Evolutionary conservation across 2,888 invertebrate genomes (phyloP).

Genomic region (Drosophila affinis): DNA sequence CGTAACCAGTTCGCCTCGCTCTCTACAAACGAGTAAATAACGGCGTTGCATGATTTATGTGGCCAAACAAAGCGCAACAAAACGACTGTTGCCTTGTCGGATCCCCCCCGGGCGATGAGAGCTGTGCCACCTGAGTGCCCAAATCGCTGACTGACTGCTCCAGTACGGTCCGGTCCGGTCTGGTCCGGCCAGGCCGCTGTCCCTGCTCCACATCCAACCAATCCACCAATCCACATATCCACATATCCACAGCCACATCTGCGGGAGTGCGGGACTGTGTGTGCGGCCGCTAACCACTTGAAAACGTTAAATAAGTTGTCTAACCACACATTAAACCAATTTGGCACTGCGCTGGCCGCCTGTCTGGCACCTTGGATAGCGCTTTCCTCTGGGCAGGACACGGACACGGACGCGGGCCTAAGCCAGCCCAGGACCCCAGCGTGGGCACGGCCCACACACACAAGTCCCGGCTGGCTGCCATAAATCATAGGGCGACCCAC

Average conservation of each 20-base stretch:
- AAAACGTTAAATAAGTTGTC: constrained; percentile 79
- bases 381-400: constrained; percentile 6
- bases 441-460: constrained; percentile 48
- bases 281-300: constrained; percentile 67
- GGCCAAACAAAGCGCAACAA: constrained; percentile 45
- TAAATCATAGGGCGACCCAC: constrained; percentile 76
- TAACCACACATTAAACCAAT: constrained; percentile 79
- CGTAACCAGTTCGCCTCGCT: constrained; percentile 63
- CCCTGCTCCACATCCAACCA: constrained; percentile 50
- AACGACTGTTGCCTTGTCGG: constrained; percentile 31
- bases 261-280: constrained; percentile 2
- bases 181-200: constrained; percentile 30
- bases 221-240: not conserved
- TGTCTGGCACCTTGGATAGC: constrained; percentile 58
- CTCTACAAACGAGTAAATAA: constrained; percentile 49
- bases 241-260: constrained; percentile 15
- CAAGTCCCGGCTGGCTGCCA: constrained; percentile 60
- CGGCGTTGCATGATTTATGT: constrained; percentile 73
- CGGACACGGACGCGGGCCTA: not conserved
- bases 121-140: constrained; percentile 35
- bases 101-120: constrained; percentile 22
- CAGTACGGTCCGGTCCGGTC: constrained; percentile 5
- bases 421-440: constrained; percentile 16
- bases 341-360: constrained; percentile 64
- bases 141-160: constrained; percentile 32